phyloP scores from a whole-genome alignment of 2,888 invertebrate species.

The Habroteleia sp. region DNA sequence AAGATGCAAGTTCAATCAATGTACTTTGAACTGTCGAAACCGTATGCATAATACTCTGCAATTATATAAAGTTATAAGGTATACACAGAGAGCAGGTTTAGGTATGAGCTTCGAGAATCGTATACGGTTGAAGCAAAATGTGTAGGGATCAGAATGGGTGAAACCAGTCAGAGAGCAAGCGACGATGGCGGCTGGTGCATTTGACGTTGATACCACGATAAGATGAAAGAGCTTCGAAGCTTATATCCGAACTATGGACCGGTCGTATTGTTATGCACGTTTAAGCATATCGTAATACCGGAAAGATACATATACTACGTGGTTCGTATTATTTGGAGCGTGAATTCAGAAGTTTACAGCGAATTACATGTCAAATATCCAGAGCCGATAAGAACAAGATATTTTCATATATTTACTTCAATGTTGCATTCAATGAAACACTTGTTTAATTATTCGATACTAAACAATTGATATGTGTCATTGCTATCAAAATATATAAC shows the following conservation, averaged over 20 bases:
- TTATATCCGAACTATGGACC: conserved; percentile 78
- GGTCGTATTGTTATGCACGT: conserved; percentile 79
- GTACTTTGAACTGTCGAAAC: conserved; percentile 63
- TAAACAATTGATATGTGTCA: conserved; percentile 1
- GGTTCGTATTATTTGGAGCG: conserved; percentile 68
- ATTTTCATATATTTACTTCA: conserved; percentile 39
- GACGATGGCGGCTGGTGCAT: conserved; percentile 77
- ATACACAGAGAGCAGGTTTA: conserved; percentile 67
- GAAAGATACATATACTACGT: conserved; percentile 73
- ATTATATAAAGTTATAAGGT: conserved; percentile 69
- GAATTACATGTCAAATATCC: conserved; percentile 55
- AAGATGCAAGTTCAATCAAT: conserved; percentile 45
- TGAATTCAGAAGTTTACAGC: conserved; percentile 57
- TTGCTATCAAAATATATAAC: too few relatives aligned
- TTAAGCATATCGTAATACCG: conserved; percentile 76
- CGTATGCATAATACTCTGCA: conserved; percentile 59
- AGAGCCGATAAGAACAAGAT: conserved; percentile 40
- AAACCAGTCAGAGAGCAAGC: conserved; percentile 73
- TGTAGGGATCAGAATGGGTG: conserved; percentile 76
- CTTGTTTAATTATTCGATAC: background rate
- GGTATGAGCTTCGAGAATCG: conserved; percentile 70
- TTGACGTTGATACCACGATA: conserved; percentile 81
- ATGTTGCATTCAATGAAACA: conserved; percentile 25
- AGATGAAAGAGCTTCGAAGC: conserved; percentile 81
- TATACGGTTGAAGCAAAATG: conserved; percentile 66